Conservation (phyloP, 2,888 invertebrate species). For the Drosophila neonasuta region DNA sequence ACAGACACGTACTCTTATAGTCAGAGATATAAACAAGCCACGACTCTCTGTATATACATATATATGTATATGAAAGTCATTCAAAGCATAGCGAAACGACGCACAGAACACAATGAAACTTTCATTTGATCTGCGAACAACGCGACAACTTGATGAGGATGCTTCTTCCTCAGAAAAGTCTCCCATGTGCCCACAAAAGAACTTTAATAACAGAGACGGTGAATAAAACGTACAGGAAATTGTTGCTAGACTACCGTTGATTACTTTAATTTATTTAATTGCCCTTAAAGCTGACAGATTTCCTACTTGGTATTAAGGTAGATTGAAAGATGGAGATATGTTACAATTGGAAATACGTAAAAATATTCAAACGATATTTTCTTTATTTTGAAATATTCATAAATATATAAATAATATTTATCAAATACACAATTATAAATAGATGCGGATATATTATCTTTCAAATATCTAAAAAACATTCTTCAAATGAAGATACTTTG, state of each 20-base stretch:
- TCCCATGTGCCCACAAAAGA: conserved; percentile 12
- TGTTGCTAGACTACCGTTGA: conserved; percentile 30
- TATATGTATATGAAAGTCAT: conserved; percentile 41
- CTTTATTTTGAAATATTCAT: too few species aligned
- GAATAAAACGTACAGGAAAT: conserved; percentile 21
- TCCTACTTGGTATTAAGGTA: neutral
- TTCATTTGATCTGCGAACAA: conserved; percentile 77
- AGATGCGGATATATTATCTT: too few species aligned
- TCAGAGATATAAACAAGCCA: conserved; percentile 12
- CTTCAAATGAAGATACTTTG: too few species aligned
- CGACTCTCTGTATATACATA: conserved; percentile 6
- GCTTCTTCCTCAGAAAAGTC: conserved; percentile 6
- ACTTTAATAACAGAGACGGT: conserved; percentile 7
- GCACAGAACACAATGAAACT: conserved; percentile 77
- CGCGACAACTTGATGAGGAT: conserved; percentile 64
- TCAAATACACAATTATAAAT: too few species aligned
- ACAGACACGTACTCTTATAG: conserved; percentile 20
- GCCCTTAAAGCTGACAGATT: neutral
- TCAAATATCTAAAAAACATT: too few species aligned
- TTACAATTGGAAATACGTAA: neutral
- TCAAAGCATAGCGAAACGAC: conserved; percentile 48
- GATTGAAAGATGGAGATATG: neutral
- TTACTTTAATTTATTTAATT: conserved; percentile 22
- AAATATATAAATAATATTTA: too few species aligned
- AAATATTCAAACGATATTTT: neutral